Evolutionary conservation across 1,140 invertebrate genomes (phyloP), one percentile per base, ranked within the genome.

Genomic region (Drosophila bipectinata): DNA sequence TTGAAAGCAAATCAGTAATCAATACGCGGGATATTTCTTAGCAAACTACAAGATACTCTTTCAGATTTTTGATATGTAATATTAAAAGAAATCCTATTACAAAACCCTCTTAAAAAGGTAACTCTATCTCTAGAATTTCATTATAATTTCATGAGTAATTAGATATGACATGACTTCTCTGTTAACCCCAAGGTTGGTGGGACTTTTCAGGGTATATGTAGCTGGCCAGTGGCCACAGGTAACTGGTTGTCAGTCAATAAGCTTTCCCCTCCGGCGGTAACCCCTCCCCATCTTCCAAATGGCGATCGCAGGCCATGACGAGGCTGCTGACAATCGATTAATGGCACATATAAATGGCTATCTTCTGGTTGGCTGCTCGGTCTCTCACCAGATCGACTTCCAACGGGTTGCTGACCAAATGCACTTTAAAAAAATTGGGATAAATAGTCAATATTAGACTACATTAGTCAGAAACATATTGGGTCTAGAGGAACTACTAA

Each of bases 281-380:
- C 18, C 18, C 15, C 18, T 18, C 18, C 18, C 18, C 18, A 1
- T 72, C 58, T 37, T 14, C 4, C 57, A 48, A 51, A 67, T 66
- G 72, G 72, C 57, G 68, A 72, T 61, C 71, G 71, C 62, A 64
- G 28, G 49, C 72, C 79, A 87, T 82, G 78, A 88, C 79, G 82
- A 76, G 61, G 78, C 60, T 78, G 83, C 82, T 87, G 82, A 87
- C 82, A 88, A 88, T 87, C 82, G 83, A 87, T 87, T 82, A 87
- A 83, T 87, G 82, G 82, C 83, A 80, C 83, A 87, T 77, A 67
- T 88, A 87, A 87, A 88, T 87, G 83, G 83, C 83, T 87, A 87
- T 87, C 83, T 87, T 88, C 79, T 88, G 79, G 83, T 77, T 71
- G 82, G 82, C 56, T 79, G 53, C 26, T 7, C 26, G 51, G 72